Base-by-base conservation (phyloP, 23 tunicate species). In the Halocynthia aurantium region DNA sequence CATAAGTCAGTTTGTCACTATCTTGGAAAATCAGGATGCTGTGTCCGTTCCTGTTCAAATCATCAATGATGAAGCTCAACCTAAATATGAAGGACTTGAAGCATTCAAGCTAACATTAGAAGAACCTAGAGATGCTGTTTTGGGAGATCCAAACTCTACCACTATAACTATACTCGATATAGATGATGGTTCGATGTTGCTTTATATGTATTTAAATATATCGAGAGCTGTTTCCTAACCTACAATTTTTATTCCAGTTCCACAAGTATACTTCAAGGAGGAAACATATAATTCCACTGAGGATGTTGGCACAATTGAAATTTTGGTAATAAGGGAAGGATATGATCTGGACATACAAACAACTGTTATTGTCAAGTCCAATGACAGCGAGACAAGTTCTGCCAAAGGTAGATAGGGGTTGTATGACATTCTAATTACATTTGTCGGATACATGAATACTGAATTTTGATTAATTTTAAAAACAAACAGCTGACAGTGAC, bases 291-390 rank as follows among this genome's bases (percentile, higher is more conserved):
- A 67, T 21, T 31, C 40, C 12, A 19, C 15, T 11, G 72, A 67
- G 18, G 22, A 50, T 67, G 4, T 67, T 50, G 72, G 72, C 21
- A n/a, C 21, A n/a, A 21, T 67, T 10, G 72, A 67, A 50, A 19
- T 67, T 17, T 50, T 6, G 2, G 19, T 67, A 15, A 21, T n/a
- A 11, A 31, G 72, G 22, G 22, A 13, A 67, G 72, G 72, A 31
- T 21, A 2, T 5, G 72, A 67, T 17, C 72, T 67, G 4, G 18
- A 67, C 21, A 10, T 67, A 19, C 21, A 31, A 67, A 21, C 72
- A 21, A n/a, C 21, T 17, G 72, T 67, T 10, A 50, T 67, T 67
- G 18, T 67, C 21, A 67, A 67, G 72, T 67, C 72, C 11, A 67
- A 67, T 11, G 21, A 31, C 21, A n/a, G 50, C 12, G 72, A 67